phyloP scores from a whole-genome alignment of 1,140 invertebrate species.

The Drosophila triauraria region DNA sequence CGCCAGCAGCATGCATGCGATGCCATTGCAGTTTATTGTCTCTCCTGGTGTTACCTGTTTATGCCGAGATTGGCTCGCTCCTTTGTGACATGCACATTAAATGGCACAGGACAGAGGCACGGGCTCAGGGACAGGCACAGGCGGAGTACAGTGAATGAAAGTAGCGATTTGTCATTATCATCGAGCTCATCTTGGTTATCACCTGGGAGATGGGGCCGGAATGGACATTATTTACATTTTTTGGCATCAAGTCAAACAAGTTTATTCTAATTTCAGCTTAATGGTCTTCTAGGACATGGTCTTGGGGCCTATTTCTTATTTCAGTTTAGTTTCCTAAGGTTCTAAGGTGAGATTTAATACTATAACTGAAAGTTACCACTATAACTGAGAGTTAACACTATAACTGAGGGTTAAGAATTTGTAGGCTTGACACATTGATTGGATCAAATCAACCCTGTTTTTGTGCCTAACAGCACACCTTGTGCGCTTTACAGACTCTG shows the following conservation, averaged over 20 bases:
- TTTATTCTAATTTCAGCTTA: neutral
- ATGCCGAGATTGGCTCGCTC: constrained; percentile 69
- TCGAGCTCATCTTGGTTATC: constrained; percentile 10
- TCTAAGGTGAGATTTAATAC: no score
- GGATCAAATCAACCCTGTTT: no score
- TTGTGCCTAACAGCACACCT: no score
- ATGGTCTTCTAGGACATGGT: neutral
- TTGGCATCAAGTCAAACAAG: neutral
- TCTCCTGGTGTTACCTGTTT: constrained; percentile 66
- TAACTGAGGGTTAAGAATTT: no score
- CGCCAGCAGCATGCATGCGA: constrained; percentile 13
- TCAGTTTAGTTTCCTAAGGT: no score
- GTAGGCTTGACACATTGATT: no score
- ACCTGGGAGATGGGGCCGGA: neutral
- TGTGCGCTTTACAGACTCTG: no score
- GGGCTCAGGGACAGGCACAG: neutral
- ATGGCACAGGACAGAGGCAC: constrained; percentile 1
- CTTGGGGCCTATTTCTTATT: no score
- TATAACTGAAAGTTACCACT: no score
- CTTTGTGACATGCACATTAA: constrained; percentile 55
- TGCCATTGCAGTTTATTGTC: constrained; percentile 66
- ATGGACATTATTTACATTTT: neutral
- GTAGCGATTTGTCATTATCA: constrained; percentile 30
- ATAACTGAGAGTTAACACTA: no score
- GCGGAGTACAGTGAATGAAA: constrained; percentile 13